These are phyloP conservation scores for Lamprologus ornatipinnis DNA, from an alignment of 2,113 vertebrate genomes.

Conservation along the genomic window DNA sequence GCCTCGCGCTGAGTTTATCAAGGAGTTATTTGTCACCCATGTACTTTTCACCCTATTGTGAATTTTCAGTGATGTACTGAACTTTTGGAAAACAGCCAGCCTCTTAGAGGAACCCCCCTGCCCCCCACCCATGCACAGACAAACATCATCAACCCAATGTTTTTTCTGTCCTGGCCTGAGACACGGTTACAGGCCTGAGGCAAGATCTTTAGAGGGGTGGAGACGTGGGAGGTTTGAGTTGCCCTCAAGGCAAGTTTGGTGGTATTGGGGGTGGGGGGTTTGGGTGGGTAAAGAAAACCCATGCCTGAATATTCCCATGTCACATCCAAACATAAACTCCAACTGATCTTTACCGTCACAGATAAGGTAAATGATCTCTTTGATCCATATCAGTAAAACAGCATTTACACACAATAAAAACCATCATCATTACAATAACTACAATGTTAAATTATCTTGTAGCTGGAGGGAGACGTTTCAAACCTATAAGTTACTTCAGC, in stretches of 20 bases:
- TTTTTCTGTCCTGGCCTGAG: not conserved
- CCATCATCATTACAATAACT: not conserved
- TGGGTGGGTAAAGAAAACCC: not conserved
- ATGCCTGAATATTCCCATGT: not conserved
- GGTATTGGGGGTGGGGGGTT: not conserved
- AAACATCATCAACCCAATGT: not conserved
- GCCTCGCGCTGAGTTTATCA: constrained; percentile 6
- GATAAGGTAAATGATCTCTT: not conserved
- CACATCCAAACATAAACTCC: not conserved
- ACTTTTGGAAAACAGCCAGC: constrained; percentile 38
- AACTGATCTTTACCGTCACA: not conserved
- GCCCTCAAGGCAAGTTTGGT: constrained; percentile 19
- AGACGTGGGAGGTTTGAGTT: constrained; percentile 1
- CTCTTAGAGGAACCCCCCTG: not conserved
- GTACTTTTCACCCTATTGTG: constrained; percentile 53
- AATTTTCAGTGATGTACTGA: constrained; percentile 36
- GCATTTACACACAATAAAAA: not conserved
- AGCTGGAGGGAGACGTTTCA: not conserved
- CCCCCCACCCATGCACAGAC: not conserved
- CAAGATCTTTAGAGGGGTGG: not conserved
- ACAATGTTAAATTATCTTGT: not conserved
- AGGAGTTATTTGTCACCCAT: constrained; percentile 29
- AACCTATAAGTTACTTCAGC: not conserved
- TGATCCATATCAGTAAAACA: not conserved
- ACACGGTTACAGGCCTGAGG: constrained; percentile 11